Conservation (phyloP, 2,888 invertebrate genomes). For the Pyrocoelia pectoralis region DNA sequence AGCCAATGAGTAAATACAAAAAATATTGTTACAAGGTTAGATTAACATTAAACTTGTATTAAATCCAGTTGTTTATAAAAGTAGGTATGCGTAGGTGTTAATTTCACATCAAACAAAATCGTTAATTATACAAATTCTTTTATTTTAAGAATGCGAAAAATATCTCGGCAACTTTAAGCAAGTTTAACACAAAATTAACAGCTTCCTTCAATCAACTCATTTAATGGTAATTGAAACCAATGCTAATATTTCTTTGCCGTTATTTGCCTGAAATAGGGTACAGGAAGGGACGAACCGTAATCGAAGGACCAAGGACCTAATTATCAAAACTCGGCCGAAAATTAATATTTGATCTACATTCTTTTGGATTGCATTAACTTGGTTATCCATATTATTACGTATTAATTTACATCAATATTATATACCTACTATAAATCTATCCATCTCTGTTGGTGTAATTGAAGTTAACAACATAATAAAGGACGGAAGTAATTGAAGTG, state of each 20-base stretch:
- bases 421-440: slow-evolving; percentile 16
- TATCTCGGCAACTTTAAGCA: background rate
- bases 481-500: slow-evolving; percentile 31
- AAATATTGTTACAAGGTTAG: slow-evolving; percentile 2
- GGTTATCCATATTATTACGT: slow-evolving; percentile 10
- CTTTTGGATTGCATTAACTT: background rate
- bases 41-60: slow-evolving; percentile 7
- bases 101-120: slow-evolving; percentile 8
- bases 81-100: slow-evolving; percentile 2
- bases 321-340: no score
- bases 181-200: slow-evolving; percentile 8
- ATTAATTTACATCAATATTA: slow-evolving; percentile 22
- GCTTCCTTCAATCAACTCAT: slow-evolving; percentile 11
- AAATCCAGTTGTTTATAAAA: slow-evolving; percentile 9
- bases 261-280: no score
- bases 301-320: no score
- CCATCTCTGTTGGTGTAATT: slow-evolving; percentile 27
- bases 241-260: slow-evolving; percentile 9
- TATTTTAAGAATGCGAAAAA: slow-evolving; percentile 4
- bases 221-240: slow-evolving; percentile 10
- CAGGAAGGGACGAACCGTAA: no score
- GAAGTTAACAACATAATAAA: slow-evolving; percentile 27
- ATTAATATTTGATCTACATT: background rate
- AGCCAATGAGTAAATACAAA: slow-evolving; percentile 1
- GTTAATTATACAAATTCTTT: background rate